Conservation (phyloP, 2,113 vertebrate species). For the Myiozetetes cayanensis region DNA sequence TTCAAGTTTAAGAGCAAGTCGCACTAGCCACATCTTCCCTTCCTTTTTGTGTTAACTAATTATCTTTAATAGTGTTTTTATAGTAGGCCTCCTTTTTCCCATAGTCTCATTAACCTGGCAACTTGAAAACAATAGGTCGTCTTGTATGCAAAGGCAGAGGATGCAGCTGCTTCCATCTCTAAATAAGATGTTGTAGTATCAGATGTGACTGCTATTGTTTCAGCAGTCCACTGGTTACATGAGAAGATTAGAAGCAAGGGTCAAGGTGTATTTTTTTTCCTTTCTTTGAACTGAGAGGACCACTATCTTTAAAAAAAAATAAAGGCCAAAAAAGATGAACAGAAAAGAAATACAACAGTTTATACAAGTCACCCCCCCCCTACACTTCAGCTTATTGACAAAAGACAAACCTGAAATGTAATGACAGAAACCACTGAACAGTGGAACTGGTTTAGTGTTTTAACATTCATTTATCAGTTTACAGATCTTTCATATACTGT, state of each 20-base stretch:
- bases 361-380: not conserved
- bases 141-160: constrained; percentile 26
- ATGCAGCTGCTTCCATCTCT: constrained; percentile 62
- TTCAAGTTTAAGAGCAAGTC: not conserved
- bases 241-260: not conserved
- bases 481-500: not conserved
- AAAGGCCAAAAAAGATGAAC: not conserved
- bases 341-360: not conserved
- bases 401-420: not conserved
- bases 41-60: not conserved
- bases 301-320: not conserved
- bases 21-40: not conserved
- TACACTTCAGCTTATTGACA: not conserved
- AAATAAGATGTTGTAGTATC: constrained; percentile 11
- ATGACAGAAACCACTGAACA: not conserved
- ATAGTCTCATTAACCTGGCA: not conserved
- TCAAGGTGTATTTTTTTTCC: not conserved
- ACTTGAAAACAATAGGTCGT: constrained; percentile 46
- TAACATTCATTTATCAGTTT: not conserved
- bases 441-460: not conserved
- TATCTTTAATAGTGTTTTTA: not conserved
- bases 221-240: not conserved
- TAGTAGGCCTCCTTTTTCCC: not conserved
- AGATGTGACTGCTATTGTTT: constrained; percentile 14
- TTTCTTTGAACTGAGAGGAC: not conserved